These are phyloP conservation scores for Mycetomoellerius zeteki DNA, from an alignment of 1,140 invertebrate genomes.

Conservation along the genomic window DNA sequence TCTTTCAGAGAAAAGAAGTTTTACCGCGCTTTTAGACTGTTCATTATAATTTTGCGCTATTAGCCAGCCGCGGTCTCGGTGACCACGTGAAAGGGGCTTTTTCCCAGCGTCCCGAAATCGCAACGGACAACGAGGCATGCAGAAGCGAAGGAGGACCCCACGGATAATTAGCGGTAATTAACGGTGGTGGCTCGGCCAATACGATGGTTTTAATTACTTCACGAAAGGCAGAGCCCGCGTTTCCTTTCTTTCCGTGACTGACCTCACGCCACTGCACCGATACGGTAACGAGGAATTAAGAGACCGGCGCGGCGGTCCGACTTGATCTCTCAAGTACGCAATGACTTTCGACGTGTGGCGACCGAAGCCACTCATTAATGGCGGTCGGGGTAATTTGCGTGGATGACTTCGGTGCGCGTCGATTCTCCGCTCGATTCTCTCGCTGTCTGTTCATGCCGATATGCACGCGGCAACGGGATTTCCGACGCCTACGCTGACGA, in stretches of 20 bases:
- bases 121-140: constrained; percentile 42
- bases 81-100: constrained; percentile 1
- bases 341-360: constrained; percentile 76
- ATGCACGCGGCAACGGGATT: constrained; percentile 62
- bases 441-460: neutral
- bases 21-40: constrained; percentile 8
- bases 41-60: constrained; percentile 60
- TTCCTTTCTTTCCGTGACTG: constrained; percentile 68
- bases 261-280: constrained; percentile 56
- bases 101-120: constrained; percentile 47
- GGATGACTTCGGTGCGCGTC: constrained; percentile 75
- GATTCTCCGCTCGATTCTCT: constrained; percentile 25
- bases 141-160: constrained; percentile 37
- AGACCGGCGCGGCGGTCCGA: constrained; percentile 57
- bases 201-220: constrained; percentile 76
- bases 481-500: constrained; percentile 76
- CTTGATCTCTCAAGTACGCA: constrained; percentile 72
- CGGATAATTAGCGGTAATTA: constrained; percentile 76
- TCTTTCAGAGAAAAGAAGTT: neutral
- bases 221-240: constrained; percentile 68
- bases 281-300: constrained; percentile 72
- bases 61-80: constrained; percentile 32
- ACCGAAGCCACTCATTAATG: constrained; percentile 80
- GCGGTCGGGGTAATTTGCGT: constrained; percentile 79
- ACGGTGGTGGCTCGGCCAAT: constrained; percentile 67